A percentile compares a stretch with the other conserved stretches of the same genome.
These are phyloP conservation scores for Bruchidius siliquastri DNA, from an alignment of 2,888 invertebrate species.

Conservation along the genomic window DNA sequence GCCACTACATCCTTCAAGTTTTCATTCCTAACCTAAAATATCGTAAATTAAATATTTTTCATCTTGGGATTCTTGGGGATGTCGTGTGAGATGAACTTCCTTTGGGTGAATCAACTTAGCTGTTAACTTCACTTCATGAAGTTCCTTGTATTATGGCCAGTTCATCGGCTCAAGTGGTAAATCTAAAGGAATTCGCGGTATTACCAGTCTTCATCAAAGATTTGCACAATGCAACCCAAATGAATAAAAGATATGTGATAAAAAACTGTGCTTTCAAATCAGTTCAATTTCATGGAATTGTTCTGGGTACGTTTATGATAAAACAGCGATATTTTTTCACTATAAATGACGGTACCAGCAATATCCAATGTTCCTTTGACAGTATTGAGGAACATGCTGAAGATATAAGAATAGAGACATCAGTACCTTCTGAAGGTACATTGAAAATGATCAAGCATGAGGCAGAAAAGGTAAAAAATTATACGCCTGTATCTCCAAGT, in stretches of 20 bases:
- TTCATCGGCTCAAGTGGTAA: neutral
- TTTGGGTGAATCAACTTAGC: too few species aligned
- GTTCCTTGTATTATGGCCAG: neutral
- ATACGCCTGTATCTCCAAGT: neutral
- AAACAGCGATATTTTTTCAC: neutral
- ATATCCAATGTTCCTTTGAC: neutral
- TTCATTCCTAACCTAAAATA: neutral
- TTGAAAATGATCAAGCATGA: neutral
- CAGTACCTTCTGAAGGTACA: neutral
- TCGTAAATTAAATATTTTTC: too few species aligned
- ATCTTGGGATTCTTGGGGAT: too few species aligned
- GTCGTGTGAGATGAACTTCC: too few species aligned
- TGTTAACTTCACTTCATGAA: too few species aligned
- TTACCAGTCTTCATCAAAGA: neutral
- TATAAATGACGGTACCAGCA: neutral
- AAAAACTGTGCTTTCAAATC: neutral
- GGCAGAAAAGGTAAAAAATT: neutral
- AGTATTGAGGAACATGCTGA: neutral
- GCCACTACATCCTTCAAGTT: neutral
- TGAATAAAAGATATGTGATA: neutral
- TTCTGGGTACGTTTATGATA: neutral
- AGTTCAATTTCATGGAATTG: neutral
- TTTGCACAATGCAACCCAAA: neutral
- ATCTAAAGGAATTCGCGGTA: neutral
- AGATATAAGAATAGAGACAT: neutral